These are phyloP conservation scores for Reticulitermes lucifugus DNA, from an alignment of 2,888 invertebrate genomes.

Conservation along the genomic window DNA sequence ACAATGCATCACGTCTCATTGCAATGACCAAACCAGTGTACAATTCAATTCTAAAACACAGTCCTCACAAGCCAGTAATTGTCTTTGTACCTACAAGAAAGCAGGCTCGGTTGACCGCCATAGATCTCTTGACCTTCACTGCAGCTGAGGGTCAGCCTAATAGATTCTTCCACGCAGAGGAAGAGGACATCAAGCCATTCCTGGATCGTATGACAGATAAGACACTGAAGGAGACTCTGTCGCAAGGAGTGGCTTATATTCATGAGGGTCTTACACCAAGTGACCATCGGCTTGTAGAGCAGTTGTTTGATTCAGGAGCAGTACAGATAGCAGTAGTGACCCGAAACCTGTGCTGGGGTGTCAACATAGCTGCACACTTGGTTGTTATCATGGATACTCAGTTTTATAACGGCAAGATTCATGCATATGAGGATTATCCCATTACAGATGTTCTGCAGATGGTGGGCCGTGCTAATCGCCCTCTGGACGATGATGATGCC, in stretches of 20 bases:
- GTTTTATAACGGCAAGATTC: constrained; percentile 82
- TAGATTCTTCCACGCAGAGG: constrained; percentile 89
- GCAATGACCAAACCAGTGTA: constrained; percentile 99
- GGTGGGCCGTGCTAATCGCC: constrained; percentile 96
- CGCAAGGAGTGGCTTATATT: constrained; percentile 96
- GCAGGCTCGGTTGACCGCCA: constrained; percentile 93
- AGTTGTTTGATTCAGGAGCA: constrained; percentile 92
- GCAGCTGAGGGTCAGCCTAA: constrained; percentile 89
- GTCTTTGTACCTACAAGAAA: constrained; percentile 93
- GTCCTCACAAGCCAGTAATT: constrained; percentile 85
- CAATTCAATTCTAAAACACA: constrained; percentile 88
- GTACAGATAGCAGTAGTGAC: constrained; percentile 94
- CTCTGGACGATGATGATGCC: constrained; percentile 90
- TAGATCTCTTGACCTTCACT: constrained; percentile 94
- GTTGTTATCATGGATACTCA: constrained; percentile 98
- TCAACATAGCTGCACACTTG: constrained; percentile 91
- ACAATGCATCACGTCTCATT: constrained; percentile 94
- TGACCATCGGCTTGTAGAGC: constrained; percentile 92
- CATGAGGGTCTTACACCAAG: constrained; percentile 91
- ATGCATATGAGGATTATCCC: constrained; percentile 96
- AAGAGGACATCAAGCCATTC: constrained; percentile 89
- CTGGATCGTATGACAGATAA: constrained; percentile 89
- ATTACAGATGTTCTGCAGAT: constrained; percentile 97
- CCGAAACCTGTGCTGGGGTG: constrained; percentile 91
- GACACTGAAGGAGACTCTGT: constrained; percentile 90